phyloP scores from a whole-genome alignment of 2,888 invertebrate species.

The Scaptomyza cyrtandrae region DNA sequence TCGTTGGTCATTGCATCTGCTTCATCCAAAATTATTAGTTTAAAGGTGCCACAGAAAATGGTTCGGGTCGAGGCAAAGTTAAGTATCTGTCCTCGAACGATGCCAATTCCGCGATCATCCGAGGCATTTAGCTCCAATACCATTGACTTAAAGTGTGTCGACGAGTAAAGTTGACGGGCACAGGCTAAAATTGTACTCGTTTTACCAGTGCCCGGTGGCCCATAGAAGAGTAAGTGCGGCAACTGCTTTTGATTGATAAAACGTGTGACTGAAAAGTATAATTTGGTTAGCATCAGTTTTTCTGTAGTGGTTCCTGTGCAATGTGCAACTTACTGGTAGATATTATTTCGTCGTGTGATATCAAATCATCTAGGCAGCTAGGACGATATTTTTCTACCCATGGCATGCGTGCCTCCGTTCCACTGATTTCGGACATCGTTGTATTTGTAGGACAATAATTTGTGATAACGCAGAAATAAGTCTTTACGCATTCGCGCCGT shows the following conservation, averaged over 20 bases:
- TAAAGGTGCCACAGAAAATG: conserved; percentile 96
- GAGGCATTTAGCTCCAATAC: conserved; percentile 98
- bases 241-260: conserved; percentile 96
- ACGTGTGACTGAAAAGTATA: conserved; percentile 88
- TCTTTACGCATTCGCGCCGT: conserved; percentile 52
- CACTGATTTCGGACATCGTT: conserved; percentile 45
- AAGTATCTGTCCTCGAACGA: conserved; percentile 96
- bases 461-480: background rate
- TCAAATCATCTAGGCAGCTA: conserved; percentile 94
- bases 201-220: conserved; percentile 99
- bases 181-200: conserved; percentile 99
- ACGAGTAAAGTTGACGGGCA: conserved; percentile 95
- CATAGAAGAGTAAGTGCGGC: conserved; percentile 98
- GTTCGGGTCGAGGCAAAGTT: conserved; percentile 98
- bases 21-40: conserved; percentile 98
- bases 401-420: conserved; percentile 68
- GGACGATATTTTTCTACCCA: conserved; percentile 99
- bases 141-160: conserved; percentile 96
- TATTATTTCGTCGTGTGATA: conserved; percentile 98
- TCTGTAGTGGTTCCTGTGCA: background rate
- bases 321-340: conserved; percentile 91
- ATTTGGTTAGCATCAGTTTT: background rate
- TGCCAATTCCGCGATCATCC: conserved; percentile 98
- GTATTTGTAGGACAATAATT: background rate
- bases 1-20: conserved; percentile 99